Base-by-base conservation (phyloP, 2,113 vertebrate genomes). In the Nettapus auritus region DNA sequence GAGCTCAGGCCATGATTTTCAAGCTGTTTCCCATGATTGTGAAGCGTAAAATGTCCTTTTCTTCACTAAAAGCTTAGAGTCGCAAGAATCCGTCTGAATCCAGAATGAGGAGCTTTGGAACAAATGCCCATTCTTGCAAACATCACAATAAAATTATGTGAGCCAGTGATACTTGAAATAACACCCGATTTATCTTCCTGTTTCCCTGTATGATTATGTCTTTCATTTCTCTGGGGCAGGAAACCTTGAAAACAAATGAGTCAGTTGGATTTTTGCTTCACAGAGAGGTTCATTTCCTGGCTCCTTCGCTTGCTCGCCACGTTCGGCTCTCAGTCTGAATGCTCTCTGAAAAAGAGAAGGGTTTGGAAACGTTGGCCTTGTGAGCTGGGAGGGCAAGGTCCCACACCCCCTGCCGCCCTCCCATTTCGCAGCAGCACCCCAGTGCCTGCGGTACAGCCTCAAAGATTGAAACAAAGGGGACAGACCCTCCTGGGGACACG, bases 211-310 rank as follows among this genome's bases (percentile, higher is more conserved):
- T 96, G 96, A 95, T 97, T 95, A 95, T 91, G 87, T 64, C 95
- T 95, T 95, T 97, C 86, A 94, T 95, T 95, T 95, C 14, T 6
- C 86, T 89, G 81, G 63, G 40, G 59, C 87, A 85, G 70, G 90
- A 78, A 89, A 94, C 92, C 92, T 86, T 89, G 93, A 93, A 96
- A 96, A 94, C 88, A 96, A 96, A 95, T 94, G 96, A 97, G 93
- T 95, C 96, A 85, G 81, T 97, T 71, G 90, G 93, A 90, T 93
- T 96, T 96, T 96, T 93, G 82, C 93, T 96, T 96, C 68, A 48
- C 56, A 80, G 36, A 88, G 59, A 95, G 88, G 83, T 95, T 94
- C 13, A 87, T 94, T 95, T 96, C 86, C 93, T 89, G 83, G 73
- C 53, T 93, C 66, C 69, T 71, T 71, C 46, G n/a, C 73, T 76